A percentile compares a stretch with the other conserved stretches of the same genome.
These are phyloP conservation scores for Gastrophysa polygoni DNA, from an alignment of 2,888 invertebrate species.

Conservation along the genomic window DNA sequence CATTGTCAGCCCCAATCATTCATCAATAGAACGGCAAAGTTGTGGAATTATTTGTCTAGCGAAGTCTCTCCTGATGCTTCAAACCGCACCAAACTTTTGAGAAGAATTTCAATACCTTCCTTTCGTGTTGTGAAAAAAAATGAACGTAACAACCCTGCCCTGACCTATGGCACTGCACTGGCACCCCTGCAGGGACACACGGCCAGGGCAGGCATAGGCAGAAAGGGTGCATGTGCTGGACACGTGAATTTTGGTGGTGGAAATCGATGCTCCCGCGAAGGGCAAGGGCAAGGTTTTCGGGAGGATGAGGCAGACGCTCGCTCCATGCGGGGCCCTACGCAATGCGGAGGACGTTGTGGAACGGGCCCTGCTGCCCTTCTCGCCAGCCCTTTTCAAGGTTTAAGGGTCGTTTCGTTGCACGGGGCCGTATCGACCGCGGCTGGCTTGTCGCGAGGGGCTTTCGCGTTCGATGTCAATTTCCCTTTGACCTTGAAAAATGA, in stretches of 20 bases:
- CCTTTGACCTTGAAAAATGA: neutral
- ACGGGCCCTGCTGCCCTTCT: conserved; percentile 4
- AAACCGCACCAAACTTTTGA: no score
- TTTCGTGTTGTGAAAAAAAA: no score
- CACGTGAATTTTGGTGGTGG: neutral
- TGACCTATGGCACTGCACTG: neutral
- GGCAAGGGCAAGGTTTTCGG: conserved; percentile 1
- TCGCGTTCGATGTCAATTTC: neutral
- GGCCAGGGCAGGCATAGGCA: neutral
- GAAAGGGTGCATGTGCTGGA: no score
- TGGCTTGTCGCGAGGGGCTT: neutral
- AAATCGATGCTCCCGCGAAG: neutral
- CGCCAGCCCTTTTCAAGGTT: conserved; percentile 37
- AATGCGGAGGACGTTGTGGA: conserved; percentile 44
- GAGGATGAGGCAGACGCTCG: conserved; percentile 2
- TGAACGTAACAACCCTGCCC: no score
- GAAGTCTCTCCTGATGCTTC: no score
- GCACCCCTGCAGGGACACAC: neutral
- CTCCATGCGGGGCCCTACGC: conserved; percentile 35
- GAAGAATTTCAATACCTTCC: no score
- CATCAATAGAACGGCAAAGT: no score
- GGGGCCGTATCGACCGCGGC: conserved; percentile 11
- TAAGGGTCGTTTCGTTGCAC: conserved; percentile 35
- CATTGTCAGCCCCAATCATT: no score
- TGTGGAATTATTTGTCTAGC: no score